Evolutionary conservation across 1,140 invertebrate genomes (phyloP).

Genomic region (Tetragonula clypearis): DNA sequence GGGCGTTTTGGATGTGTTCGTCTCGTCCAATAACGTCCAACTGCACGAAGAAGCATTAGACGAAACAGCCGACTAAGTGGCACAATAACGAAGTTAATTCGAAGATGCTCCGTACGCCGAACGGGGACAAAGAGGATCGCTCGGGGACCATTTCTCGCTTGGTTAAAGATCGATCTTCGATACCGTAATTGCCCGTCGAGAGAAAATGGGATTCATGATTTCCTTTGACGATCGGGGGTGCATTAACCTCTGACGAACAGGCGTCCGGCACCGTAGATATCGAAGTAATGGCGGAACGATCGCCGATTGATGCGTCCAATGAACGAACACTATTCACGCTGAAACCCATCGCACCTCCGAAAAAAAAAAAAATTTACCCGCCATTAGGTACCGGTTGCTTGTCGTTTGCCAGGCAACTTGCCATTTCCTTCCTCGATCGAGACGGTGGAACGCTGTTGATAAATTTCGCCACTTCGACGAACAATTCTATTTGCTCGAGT

Average conservation of each 20-base stretch:
- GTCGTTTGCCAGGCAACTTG: neutral
- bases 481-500: no score
- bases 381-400: neutral
- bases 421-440: neutral
- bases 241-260: slow-evolving; percentile 40
- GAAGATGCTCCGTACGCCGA: slow-evolving; percentile 32
- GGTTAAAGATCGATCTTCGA: slow-evolving; percentile 59
- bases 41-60: slow-evolving; percentile 12
- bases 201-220: slow-evolving; percentile 61
- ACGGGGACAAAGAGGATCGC: slow-evolving; percentile 46
- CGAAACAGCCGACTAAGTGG: slow-evolving; percentile 45
- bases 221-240: slow-evolving; percentile 32
- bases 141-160: slow-evolving; percentile 40
- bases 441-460: neutral
- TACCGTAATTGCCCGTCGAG: slow-evolving; percentile 50
- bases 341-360: no score
- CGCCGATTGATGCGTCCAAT: neutral
- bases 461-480: no score
- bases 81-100: slow-evolving; percentile 53
- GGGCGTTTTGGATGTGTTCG: neutral
- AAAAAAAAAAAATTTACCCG: neutral
- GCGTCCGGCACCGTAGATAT: neutral
- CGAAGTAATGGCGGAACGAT: slow-evolving; percentile 16
- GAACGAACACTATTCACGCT: neutral
- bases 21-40: slow-evolving; percentile 17